phyloP scores from a whole-genome alignment of 2,888 invertebrate genomes.

The Philereme transversata region DNA sequence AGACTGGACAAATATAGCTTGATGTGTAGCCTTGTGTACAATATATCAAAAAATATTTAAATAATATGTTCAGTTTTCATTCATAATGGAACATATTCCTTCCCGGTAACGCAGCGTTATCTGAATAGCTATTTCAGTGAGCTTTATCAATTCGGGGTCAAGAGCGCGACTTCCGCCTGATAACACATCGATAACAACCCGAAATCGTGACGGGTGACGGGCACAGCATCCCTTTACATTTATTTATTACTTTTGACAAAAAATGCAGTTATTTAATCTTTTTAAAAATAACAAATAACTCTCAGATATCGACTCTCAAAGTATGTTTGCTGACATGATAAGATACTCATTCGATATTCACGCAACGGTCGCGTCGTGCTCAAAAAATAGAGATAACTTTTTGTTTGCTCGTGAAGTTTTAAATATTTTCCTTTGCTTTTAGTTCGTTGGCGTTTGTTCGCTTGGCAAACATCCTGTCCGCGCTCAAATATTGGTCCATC shows the following conservation, averaged over 20 bases:
- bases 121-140: slow-evolving; percentile 59
- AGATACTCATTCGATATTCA: slow-evolving; percentile 52
- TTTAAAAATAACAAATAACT: slow-evolving; percentile 38
- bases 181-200: slow-evolving; percentile 51
- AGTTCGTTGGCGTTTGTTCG: slow-evolving; percentile 64
- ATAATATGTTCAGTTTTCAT: too few species aligned
- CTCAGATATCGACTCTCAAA: slow-evolving; percentile 11
- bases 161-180: slow-evolving; percentile 80
- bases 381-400: slow-evolving; percentile 51
- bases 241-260: slow-evolving; percentile 58
- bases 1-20: too few species aligned
- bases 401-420: slow-evolving; percentile 59
- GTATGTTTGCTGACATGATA: slow-evolving; percentile 56
- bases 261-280: slow-evolving; percentile 46
- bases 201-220: slow-evolving; percentile 48
- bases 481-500: slow-evolving; percentile 70
- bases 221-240: slow-evolving; percentile 66
- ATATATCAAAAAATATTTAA: too few species aligned
- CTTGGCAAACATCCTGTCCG: slow-evolving; percentile 76
- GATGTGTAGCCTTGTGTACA: too few species aligned
- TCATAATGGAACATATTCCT: neutral
- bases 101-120: slow-evolving; percentile 44
- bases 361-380: slow-evolving; percentile 40
- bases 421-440: slow-evolving; percentile 74
- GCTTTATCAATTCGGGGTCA: slow-evolving; percentile 73